Base-by-base conservation (phyloP, 1,140 invertebrate genomes). In the Nasonia vitripennis region DNA sequence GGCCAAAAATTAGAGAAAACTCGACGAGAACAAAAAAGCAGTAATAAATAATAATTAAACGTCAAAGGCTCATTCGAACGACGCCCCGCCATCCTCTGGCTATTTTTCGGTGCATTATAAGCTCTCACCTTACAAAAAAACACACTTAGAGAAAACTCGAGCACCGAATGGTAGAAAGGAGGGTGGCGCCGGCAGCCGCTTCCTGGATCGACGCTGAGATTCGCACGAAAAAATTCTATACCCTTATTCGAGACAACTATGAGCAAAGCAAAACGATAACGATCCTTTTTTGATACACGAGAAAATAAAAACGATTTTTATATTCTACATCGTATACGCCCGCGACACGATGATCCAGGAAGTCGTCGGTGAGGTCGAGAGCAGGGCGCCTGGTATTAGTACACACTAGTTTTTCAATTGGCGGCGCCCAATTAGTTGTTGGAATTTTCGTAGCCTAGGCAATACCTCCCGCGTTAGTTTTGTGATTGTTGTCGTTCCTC, bases 311-410 rank as follows among this genome's bases (percentile, higher is more conserved):
- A 37, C 3, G 34, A 70, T 70, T 45, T n/a, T 80, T 34, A 0
- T 11, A 81, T 37, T 37, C 34, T 41, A 73, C 51, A 62, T 62
- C 17, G 17, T n/a, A 10, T 6, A 67, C 17, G 27, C 34, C 85
- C 67, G 83, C 81, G 86, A n/a, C 6, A 67, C 68, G n/a, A 27
- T 83, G 73, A 87, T 88, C 86, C 87, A 87, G 86, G 73, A 87
- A 85, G 86, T 87, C 83, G 86, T 89, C 89, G 89, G 88, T 86
- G 74, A 90, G 84, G 88, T 91, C 90, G 89, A 91, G 91, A 90
- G 90, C 91, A 92, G 91, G 92, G 92, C 92, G 92, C 92, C 92
- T 92, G 92, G 91, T 91, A 91, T 92, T 92, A 92, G 92, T 92
- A 92, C 92, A 92, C 91, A 92, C 88, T 92, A 91, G 90, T 91